Conservation (phyloP, 2,888 invertebrate species). For the Amiota mariae region DNA sequence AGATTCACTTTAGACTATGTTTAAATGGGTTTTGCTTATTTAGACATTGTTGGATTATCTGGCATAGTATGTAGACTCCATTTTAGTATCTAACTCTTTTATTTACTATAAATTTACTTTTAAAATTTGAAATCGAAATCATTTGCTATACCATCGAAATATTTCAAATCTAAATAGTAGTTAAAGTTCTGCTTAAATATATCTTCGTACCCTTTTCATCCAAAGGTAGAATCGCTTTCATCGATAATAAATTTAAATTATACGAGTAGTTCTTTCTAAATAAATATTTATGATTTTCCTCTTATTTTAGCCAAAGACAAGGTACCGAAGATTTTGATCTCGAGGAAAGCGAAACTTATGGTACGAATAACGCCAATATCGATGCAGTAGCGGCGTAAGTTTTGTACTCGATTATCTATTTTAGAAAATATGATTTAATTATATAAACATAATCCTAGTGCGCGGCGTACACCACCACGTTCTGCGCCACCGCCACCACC, state of each 20-base stretch:
- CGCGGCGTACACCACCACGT: slow-evolving; percentile 70
- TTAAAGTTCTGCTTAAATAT: too few relatives aligned
- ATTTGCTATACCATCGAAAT: too few relatives aligned
- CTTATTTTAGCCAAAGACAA: slow-evolving; percentile 55
- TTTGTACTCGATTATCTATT: background rate
- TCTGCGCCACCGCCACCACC: slow-evolving; percentile 71
- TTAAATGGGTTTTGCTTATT: background rate
- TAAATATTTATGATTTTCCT: too few relatives aligned
- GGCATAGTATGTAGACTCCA: too few relatives aligned
- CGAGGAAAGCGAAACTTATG: slow-evolving; percentile 66
- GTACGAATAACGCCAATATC: slow-evolving; percentile 56
- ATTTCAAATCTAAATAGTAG: too few relatives aligned
- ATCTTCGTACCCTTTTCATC: too few relatives aligned
- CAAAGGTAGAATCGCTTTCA: too few relatives aligned
- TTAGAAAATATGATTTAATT: slow-evolving; percentile 8
- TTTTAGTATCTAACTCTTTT: too few relatives aligned
- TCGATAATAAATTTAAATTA: too few relatives aligned
- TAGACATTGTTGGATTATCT: background rate
- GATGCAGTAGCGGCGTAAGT: slow-evolving; percentile 68
- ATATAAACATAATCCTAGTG: slow-evolving; percentile 51
- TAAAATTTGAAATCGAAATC: too few relatives aligned
- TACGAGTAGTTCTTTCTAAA: too few relatives aligned
- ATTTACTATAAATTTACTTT: too few relatives aligned
- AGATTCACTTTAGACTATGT: background rate
- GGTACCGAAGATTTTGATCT: slow-evolving; percentile 67